These are phyloP conservation scores for Drosophila koepferae DNA, from an alignment of 2,888 invertebrate genomes.

Conservation along the genomic window DNA sequence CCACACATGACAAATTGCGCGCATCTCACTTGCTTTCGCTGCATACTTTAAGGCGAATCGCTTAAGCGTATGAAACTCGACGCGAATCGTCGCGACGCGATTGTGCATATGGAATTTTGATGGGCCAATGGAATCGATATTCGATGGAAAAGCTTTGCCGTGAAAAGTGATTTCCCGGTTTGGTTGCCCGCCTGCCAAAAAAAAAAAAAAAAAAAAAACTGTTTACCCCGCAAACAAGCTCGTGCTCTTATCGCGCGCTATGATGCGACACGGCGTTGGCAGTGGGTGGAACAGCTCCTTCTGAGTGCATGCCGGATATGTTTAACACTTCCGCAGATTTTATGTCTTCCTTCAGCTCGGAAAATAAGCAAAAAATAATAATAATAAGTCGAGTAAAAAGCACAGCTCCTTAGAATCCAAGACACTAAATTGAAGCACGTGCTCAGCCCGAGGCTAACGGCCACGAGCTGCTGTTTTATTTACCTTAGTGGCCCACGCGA, in stretches of 20 bases:
- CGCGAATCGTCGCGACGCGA: constrained; percentile 15
- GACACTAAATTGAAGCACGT: constrained; percentile 52
- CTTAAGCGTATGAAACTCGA: constrained; percentile 30
- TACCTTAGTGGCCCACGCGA: constrained; percentile 24
- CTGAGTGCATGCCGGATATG: constrained; percentile 66
- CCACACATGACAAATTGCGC: constrained; percentile 60
- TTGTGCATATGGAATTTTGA: constrained; percentile 71
- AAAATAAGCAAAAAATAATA: constrained; percentile 67
- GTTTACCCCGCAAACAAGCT: constrained; percentile 25
- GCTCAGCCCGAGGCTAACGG: constrained; percentile 20
- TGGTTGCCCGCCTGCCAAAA: constrained; percentile 5
- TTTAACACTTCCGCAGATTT: constrained; percentile 74
- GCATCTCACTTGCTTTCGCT: constrained; percentile 42
- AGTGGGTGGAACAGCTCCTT: constrained; percentile 19
- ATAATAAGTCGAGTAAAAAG: constrained; percentile 42
- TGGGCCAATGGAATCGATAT: constrained; percentile 68
- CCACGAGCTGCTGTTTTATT: constrained; percentile 36
- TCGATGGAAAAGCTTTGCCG: constrained; percentile 24
- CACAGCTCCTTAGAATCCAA: constrained; percentile 24
- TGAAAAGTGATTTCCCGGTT: constrained; percentile 68
- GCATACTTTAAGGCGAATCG: constrained; percentile 62
- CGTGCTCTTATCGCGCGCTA: constrained; percentile 52
- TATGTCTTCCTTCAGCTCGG: constrained; percentile 68
- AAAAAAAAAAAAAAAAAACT: background rate
- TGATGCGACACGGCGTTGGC: constrained; percentile 13